phyloP scores from a whole-genome alignment of 2,113 vertebrate genomes.

The Albula goreensis region DNA sequence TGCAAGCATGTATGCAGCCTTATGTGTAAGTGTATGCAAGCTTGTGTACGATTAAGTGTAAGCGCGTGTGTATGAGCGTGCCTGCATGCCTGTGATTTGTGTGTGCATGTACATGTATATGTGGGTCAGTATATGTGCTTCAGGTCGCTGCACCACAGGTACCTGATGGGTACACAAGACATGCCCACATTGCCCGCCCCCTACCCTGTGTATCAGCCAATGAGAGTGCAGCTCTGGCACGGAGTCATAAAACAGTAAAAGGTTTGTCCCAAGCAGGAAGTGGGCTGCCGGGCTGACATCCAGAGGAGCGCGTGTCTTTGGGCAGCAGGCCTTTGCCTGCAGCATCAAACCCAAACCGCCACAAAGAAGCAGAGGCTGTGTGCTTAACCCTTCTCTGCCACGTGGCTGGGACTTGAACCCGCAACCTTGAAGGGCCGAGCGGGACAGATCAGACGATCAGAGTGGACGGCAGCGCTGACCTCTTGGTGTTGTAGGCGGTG shows the following conservation, averaged over 20 bases:
- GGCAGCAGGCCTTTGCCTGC: not conserved
- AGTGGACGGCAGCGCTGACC: slow-evolving; percentile 67
- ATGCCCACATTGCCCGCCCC: not conserved
- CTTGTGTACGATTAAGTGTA: not conserved
- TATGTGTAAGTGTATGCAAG: not conserved
- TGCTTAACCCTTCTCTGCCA: not conserved
- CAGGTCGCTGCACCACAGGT: not conserved
- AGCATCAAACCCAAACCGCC: not conserved
- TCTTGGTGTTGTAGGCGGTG: slow-evolving; percentile 94
- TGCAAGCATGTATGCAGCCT: not conserved
- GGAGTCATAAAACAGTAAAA: not conserved
- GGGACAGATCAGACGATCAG: not conserved
- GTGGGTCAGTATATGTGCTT: too few species aligned
- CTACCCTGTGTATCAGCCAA: not conserved
- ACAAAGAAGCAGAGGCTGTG: not conserved
- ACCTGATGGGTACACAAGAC: not conserved
- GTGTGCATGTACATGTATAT: too few species aligned
- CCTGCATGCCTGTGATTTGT: too few species aligned
- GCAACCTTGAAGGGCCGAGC: not conserved
- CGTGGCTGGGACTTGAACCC: not conserved
- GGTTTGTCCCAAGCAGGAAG: not conserved
- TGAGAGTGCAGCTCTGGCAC: not conserved
- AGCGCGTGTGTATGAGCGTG: not conserved
- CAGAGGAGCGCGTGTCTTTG: not conserved
- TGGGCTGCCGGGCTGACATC: not conserved